Percentiles rank a stretch among this genome's conserved stretches.
Conservation (phyloP, 2,113 vertebrate genomes). For the Thunnus maccoyii region DNA sequence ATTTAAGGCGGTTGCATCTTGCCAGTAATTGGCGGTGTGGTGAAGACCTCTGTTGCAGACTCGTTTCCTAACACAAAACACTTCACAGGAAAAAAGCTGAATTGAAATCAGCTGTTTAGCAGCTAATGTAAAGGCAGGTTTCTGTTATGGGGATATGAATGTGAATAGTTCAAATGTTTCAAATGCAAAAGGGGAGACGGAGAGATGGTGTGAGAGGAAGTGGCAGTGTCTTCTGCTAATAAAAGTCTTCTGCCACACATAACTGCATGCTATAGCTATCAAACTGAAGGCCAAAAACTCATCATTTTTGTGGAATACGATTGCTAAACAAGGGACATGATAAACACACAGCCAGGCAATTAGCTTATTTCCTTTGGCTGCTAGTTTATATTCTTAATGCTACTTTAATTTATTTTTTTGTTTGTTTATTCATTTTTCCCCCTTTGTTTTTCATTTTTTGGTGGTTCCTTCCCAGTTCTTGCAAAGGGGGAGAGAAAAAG, state of each 20-base stretch:
- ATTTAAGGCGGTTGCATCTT: constrained; percentile 79
- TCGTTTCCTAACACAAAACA: constrained; percentile 72
- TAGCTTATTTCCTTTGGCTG: constrained; percentile 81
- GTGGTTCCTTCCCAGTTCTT: constrained; percentile 79
- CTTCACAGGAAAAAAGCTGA: constrained; percentile 82
- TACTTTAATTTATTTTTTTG: constrained; percentile 81
- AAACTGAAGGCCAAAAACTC: constrained; percentile 63
- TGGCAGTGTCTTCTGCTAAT: constrained; percentile 64
- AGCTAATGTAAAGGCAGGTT: constrained; percentile 85
- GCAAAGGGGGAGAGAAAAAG: constrained; percentile 77
- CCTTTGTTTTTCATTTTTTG: constrained; percentile 69
- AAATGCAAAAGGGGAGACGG: constrained; percentile 63
- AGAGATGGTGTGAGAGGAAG: constrained; percentile 24
- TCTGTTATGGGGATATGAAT: constrained; percentile 75
- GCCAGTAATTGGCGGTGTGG: constrained; percentile 80
- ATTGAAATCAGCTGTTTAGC: constrained; percentile 90
- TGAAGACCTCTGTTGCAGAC: constrained; percentile 72
- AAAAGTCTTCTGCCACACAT: constrained; percentile 76
- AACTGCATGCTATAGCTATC: constrained; percentile 58
- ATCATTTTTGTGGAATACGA: constrained; percentile 60
- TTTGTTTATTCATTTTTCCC: constrained; percentile 72
- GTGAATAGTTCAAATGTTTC: constrained; percentile 84
- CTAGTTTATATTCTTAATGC: constrained; percentile 77
- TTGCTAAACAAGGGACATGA: constrained; percentile 75
- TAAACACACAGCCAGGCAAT: constrained; percentile 80